phyloP scores from a whole-genome alignment of 1,140 invertebrate genomes.

The Proctacanthus coquilletti region DNA sequence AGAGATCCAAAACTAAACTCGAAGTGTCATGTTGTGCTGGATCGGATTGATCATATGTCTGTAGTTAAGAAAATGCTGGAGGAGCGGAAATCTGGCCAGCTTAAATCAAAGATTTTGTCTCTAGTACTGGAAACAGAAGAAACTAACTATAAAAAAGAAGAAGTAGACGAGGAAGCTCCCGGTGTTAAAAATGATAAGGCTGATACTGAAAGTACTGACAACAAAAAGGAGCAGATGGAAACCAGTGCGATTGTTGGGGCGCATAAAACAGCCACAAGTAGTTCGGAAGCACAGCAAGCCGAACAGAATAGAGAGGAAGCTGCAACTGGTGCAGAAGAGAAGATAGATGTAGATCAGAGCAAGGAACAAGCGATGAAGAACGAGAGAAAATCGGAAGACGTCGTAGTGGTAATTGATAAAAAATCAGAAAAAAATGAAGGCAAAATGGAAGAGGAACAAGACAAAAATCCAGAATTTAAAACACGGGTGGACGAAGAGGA shows the following conservation, averaged over 20 bases:
- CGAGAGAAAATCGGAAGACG: neutral
- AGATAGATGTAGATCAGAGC: neutral
- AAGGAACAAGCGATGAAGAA: neutral
- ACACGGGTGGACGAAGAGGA: too few relatives aligned
- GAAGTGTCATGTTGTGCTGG: constrained; percentile 15
- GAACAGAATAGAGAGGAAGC: neutral
- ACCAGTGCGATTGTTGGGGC: too few relatives aligned
- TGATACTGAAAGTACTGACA: neutral
- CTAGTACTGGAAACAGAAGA: neutral
- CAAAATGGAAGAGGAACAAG: neutral
- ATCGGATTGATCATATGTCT: constrained; percentile 5
- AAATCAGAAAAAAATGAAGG: neutral
- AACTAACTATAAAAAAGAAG: neutral
- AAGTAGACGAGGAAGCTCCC: neutral
- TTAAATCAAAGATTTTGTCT: neutral
- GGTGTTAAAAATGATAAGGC: neutral
- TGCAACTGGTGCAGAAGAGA: constrained; percentile 2
- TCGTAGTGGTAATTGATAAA: constrained; percentile 2
- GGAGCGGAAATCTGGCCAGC: constrained; percentile 5
- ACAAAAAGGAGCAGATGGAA: too few relatives aligned
- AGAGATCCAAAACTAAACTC: constrained; percentile 22
- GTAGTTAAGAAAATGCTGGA: constrained; percentile 12
- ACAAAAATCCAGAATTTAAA: neutral
- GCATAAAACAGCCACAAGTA: neutral
- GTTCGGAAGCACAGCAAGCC: neutral